A percentile compares a stretch with the other conserved stretches of the same genome.
Conservation (phyloP, 2,797 vertebrate species). For the Picus viridis region DNA sequence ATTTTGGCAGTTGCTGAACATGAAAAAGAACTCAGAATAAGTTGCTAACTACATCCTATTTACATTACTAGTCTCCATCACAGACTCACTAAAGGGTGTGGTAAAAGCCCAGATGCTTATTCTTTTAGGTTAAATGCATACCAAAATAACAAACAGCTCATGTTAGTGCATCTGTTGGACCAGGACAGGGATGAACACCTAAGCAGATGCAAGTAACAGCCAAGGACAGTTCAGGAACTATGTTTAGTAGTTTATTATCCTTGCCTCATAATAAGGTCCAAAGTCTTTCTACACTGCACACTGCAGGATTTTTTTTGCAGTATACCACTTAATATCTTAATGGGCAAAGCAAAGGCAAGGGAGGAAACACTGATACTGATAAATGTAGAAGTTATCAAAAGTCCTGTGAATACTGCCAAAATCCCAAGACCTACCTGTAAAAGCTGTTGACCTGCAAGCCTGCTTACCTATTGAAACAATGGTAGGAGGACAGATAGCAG, state of each 20-base stretch:
- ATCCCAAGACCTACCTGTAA: background rate
- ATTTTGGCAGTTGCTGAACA: conserved; percentile 26
- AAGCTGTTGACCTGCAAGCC: background rate
- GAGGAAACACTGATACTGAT: background rate
- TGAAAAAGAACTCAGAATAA: conserved; percentile 19
- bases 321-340: background rate
- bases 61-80: conserved; percentile 17
- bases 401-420: background rate
- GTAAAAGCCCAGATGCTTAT: background rate
- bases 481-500: background rate
- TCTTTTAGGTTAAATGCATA: conserved; percentile 35
- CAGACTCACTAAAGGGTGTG: background rate
- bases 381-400: background rate
- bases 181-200: background rate
- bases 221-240: background rate
- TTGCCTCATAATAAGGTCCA: background rate
- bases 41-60: conserved; percentile 56
- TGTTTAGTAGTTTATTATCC: background rate
- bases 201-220: background rate
- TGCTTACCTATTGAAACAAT: background rate
- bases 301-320: background rate
- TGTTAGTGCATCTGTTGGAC: conserved; percentile 5
- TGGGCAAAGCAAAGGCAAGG: background rate
- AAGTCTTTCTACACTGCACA: background rate
- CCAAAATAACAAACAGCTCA: background rate